Percentiles rank a stretch among this genome's conserved stretches.
Evolutionary conservation across 2,888 invertebrate genomes (phyloP).

Genomic region (Scaptomyza cyrtandrae): DNA sequence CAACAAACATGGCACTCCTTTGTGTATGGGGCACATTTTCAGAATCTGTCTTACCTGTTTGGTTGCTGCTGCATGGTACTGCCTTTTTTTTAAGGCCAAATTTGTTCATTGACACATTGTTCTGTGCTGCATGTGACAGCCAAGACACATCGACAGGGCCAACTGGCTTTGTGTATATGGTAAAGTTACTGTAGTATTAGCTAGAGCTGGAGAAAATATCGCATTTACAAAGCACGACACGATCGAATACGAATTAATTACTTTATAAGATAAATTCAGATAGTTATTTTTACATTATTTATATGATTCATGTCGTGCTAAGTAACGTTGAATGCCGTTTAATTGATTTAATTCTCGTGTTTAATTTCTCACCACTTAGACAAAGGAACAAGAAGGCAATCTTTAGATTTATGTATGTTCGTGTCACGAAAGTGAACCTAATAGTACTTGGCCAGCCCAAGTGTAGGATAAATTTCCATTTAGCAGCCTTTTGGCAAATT

Average conservation of each 20-base stretch:
- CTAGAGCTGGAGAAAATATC: conserved; percentile 14
- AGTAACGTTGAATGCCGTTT: too few relatives aligned
- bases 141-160: conserved; percentile 39
- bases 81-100: conserved; percentile 43
- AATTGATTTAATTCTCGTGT: too few relatives aligned
- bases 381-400: too few relatives aligned
- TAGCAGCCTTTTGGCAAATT: conserved; percentile 55
- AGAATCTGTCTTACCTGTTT: conserved; percentile 25
- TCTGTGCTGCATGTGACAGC: conserved; percentile 72
- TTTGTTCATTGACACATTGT: conserved; percentile 77
- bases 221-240: background rate
- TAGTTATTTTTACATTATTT: too few relatives aligned
- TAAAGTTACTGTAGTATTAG: conserved; percentile 19
- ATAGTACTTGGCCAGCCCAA: conserved; percentile 19
- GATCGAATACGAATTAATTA: background rate
- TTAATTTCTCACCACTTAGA: background rate
- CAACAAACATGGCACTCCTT: conserved; percentile 39
- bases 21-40: conserved; percentile 23
- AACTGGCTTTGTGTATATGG: conserved; percentile 28
- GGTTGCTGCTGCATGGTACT: conserved; percentile 6
- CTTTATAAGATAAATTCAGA: too few relatives aligned
- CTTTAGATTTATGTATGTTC: background rate
- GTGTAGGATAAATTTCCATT: conserved; percentile 32
- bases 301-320: too few relatives aligned
- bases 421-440: conserved; percentile 16